These are phyloP conservation scores for Anoura caudifer DNA, from an alignment of 2,113 vertebrate genomes.

Conservation along the genomic window DNA sequence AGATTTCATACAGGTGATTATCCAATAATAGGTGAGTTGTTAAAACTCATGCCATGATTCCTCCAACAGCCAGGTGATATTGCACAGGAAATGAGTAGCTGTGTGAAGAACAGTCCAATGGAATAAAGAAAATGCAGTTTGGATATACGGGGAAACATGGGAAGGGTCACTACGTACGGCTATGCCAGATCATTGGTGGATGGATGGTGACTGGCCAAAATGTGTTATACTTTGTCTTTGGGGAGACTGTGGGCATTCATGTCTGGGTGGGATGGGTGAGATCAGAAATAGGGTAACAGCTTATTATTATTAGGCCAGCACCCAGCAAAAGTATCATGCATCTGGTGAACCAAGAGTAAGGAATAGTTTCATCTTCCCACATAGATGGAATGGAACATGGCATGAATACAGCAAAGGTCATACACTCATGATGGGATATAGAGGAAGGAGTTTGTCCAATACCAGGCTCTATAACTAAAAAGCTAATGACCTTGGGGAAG, in stretches of 20 bases:
- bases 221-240: background rate
- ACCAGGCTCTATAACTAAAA: background rate
- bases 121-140: background rate
- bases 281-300: background rate
- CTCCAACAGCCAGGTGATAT: background rate
- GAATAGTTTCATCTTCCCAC: background rate
- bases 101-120: background rate
- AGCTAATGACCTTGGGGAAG: background rate
- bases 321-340: background rate
- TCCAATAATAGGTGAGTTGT: background rate
- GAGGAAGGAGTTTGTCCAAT: background rate
- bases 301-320: background rate
- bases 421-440: background rate
- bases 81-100: slow-evolving; percentile 9
- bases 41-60: background rate
- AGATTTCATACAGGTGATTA: slow-evolving; percentile 56
- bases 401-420: background rate
- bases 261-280: background rate
- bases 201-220: background rate
- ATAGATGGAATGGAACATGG: background rate
- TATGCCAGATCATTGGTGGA: background rate
- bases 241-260: background rate
- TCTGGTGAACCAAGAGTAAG: background rate
- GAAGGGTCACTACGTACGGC: background rate
- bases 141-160: too few species aligned